A percentile compares a stretch with the other conserved stretches of the same genome.
These are phyloP conservation scores for Hydrozoanthus tunicans DNA, from an alignment of 64 coral and sea anemone genomes.

Conservation along the genomic window DNA sequence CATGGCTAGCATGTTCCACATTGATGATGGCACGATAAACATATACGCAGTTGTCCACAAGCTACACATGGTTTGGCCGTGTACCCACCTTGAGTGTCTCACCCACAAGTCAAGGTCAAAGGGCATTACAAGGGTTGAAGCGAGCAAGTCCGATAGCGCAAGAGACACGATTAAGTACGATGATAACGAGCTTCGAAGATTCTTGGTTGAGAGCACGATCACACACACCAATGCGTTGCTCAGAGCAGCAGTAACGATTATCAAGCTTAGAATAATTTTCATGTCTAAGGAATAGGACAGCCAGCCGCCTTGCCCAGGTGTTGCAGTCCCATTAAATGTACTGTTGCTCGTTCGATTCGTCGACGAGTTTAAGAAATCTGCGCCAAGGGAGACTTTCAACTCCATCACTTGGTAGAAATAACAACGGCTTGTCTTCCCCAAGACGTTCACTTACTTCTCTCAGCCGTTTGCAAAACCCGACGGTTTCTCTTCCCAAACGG, in stretches of 20 bases:
- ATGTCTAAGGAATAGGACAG: neutral
- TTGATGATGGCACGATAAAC: slow-evolving; percentile 33
- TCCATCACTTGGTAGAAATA: neutral
- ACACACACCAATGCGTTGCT: slow-evolving; percentile 22
- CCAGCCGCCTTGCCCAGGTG: neutral
- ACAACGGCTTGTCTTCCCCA: too few species aligned
- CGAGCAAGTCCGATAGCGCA: slow-evolving; percentile 27
- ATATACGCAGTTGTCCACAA: slow-evolving; percentile 40
- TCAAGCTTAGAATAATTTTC: neutral
- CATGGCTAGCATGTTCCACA: slow-evolving; percentile 47
- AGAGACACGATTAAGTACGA: slow-evolving; percentile 37
- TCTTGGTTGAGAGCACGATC: neutral
- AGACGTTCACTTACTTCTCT: too few species aligned
- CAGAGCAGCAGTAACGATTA: slow-evolving; percentile 2
- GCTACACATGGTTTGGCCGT: slow-evolving; percentile 28
- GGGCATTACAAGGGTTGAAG: slow-evolving; percentile 26
- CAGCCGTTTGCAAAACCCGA: too few species aligned
- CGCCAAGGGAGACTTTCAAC: neutral
- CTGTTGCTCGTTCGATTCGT: neutral
- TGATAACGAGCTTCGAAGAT: neutral
- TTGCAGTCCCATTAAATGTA: neutral
- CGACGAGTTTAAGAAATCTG: slow-evolving; percentile 12
- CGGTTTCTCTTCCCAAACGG: too few species aligned
- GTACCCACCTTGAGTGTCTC: slow-evolving; percentile 5
- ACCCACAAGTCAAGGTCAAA: slow-evolving; percentile 38